A percentile compares a stretch with the other conserved stretches of the same genome.
Evolutionary conservation across 2,113 vertebrate genomes (phyloP).

Genomic region (Pipra filicauda): DNA sequence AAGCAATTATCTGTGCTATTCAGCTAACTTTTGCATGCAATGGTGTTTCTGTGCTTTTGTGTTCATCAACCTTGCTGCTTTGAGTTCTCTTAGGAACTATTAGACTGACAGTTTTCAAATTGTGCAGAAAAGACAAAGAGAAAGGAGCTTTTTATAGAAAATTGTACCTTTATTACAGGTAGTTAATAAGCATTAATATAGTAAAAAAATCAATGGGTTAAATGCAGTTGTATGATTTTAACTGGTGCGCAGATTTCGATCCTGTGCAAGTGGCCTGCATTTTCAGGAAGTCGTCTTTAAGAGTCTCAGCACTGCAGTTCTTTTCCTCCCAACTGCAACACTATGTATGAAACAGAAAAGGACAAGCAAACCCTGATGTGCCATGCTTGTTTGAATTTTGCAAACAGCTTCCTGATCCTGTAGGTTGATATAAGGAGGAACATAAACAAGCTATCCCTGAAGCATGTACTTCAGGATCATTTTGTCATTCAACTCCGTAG

Average conservation of each 20-base stretch:
- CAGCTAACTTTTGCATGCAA: slow-evolving; percentile 54
- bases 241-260: background rate
- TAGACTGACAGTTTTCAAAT: slow-evolving; percentile 56
- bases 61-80: slow-evolving; percentile 47
- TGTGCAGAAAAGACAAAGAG: slow-evolving; percentile 54
- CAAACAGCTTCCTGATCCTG: background rate
- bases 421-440: background rate
- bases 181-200: slow-evolving; percentile 46
- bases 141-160: slow-evolving; percentile 59
- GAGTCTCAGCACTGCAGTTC: background rate
- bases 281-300: background rate
- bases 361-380: background rate
- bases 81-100: slow-evolving; percentile 68
- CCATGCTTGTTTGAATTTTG: background rate
- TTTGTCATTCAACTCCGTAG: background rate
- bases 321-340: background rate
- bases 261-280: background rate
- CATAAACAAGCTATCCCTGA: background rate
- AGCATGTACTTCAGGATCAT: background rate
- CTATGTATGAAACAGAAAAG: background rate
- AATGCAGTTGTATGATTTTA: slow-evolving; percentile 9
- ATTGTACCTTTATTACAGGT: slow-evolving; percentile 37
- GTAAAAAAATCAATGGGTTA: slow-evolving; percentile 48
- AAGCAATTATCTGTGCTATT: slow-evolving; percentile 66
- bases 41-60: slow-evolving; percentile 66